A percentile compares a stretch with the other conserved stretches of the same genome.
Evolutionary conservation across 2,797 vertebrate species (phyloP).

Genomic region (Rhynchotus rufescens): DNA sequence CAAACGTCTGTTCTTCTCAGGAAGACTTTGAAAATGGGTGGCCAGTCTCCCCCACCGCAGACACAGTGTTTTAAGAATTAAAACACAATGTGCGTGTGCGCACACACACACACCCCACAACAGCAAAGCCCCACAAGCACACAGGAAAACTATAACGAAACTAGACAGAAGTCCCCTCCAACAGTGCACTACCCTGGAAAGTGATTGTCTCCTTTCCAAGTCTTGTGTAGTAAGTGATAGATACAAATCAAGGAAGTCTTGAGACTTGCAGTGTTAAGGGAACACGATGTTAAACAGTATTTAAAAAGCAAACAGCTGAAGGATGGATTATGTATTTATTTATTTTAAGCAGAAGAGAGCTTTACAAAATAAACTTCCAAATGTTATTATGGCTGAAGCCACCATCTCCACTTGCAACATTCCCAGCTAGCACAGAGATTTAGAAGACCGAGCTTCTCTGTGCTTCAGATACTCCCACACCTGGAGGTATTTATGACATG

Average conservation of each 20-base stretch:
- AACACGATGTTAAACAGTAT: neutral
- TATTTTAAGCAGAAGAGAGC: neutral
- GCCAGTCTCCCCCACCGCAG: neutral
- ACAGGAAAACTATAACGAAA: neutral
- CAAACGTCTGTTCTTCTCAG: constrained; percentile 68
- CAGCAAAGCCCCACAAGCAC: neutral
- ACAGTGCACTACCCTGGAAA: neutral
- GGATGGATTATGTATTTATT: neutral
- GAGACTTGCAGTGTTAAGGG: neutral
- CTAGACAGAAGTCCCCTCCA: neutral
- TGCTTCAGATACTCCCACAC: neutral
- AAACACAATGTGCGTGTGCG: no score
- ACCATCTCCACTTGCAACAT: neutral
- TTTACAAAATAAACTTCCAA: neutral
- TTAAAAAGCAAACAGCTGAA: neutral
- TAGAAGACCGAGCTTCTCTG: neutral
- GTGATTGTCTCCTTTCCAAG: neutral
- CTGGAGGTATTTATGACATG: neutral
- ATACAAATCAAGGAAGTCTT: neutral
- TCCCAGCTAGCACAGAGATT: neutral
- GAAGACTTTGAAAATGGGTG: constrained; percentile 24
- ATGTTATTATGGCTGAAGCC: neutral
- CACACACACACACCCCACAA: no score
- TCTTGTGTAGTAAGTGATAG: neutral
- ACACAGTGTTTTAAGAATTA: neutral